Evolutionary conservation across 2,797 vertebrate species (phyloP).

Genomic region (Malacoraja senta): DNA sequence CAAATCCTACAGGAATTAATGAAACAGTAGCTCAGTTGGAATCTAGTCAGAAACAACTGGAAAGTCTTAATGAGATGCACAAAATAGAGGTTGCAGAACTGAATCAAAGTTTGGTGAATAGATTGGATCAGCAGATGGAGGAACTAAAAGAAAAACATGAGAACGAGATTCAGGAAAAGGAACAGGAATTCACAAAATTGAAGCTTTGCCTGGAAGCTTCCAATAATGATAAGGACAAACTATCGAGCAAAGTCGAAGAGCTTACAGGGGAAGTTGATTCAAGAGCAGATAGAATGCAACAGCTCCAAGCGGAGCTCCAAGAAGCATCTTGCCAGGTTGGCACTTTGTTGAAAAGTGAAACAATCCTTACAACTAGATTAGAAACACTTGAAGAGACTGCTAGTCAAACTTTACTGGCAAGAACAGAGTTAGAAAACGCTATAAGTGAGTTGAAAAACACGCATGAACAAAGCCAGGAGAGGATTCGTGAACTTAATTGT

Average conservation of each 20-base stretch:
- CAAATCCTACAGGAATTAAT: constrained; percentile 72
- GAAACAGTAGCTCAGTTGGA: constrained; percentile 75
- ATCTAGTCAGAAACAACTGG: constrained; percentile 74
- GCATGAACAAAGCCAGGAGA: constrained; percentile 61
- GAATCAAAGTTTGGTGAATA: constrained; percentile 63
- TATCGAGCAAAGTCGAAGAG: constrained; percentile 53
- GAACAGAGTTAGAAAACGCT: constrained; percentile 64
- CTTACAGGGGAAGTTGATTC: constrained; percentile 69
- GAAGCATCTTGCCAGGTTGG: constrained; percentile 61
- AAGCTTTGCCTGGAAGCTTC: constrained; percentile 56
- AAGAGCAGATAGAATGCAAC: constrained; percentile 62
- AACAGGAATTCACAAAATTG: constrained; percentile 65
- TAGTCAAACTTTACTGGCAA: constrained; percentile 66
- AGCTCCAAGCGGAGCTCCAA: constrained; percentile 72
- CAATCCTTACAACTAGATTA: constrained; percentile 64
- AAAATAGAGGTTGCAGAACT: constrained; percentile 60
- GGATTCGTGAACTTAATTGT: constrained; percentile 56
- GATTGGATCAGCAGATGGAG: constrained; percentile 66
- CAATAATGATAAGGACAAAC: constrained; percentile 63
- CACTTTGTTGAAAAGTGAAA: constrained; percentile 63
- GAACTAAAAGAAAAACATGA: constrained; percentile 70
- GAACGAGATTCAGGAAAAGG: constrained; percentile 68
- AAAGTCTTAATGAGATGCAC: constrained; percentile 62
- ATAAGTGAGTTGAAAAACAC: constrained; percentile 53
- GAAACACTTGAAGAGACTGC: constrained; percentile 70